Conservation (phyloP, 1,140 invertebrate species). For the Drosophila ironensis region DNA sequence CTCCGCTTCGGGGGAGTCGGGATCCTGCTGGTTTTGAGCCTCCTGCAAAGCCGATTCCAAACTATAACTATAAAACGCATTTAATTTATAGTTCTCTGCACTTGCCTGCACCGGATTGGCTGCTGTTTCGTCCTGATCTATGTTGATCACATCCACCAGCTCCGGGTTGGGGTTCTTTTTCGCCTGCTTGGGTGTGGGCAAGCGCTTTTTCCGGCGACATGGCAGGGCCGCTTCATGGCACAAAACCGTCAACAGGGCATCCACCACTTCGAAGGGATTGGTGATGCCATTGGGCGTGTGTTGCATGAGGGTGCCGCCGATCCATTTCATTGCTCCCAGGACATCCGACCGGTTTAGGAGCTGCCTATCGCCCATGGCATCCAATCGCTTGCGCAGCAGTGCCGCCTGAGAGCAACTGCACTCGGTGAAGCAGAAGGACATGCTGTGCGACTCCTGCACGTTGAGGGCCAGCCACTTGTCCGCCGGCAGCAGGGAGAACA, state of each 20-base stretch:
- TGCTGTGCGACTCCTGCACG: conserved; percentile 88
- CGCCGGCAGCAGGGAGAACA: conserved; percentile 88
- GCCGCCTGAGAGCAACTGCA: conserved; percentile 91
- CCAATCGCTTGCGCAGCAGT: conserved; percentile 53
- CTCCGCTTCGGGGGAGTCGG: conserved; percentile 17
- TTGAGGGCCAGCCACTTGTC: conserved; percentile 80
- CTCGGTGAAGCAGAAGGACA: conserved; percentile 92
- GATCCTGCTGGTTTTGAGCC: conserved; percentile 5
- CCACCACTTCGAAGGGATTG: conserved; percentile 87
- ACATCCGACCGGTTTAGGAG: conserved; percentile 85
- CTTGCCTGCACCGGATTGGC: conserved; percentile 34
- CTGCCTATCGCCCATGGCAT: conserved; percentile 41
- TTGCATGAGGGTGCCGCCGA: conserved; percentile 86
- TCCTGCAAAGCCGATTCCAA: not conserved
- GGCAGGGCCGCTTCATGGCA: conserved; percentile 92
- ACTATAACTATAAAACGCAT: not conserved
- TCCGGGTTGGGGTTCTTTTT: conserved; percentile 64
- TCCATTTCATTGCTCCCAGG: conserved; percentile 83
- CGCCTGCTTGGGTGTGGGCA: conserved; percentile 9
- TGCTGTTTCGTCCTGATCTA: conserved; percentile 75
- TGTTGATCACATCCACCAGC: conserved; percentile 78
- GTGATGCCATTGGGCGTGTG: conserved; percentile 85
- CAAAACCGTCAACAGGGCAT: conserved; percentile 90
- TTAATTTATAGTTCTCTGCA: too few relatives aligned
- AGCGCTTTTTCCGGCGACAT: conserved; percentile 83